These are phyloP conservation scores for Leptobrachium leishanense DNA, from an alignment of 2,113 vertebrate genomes.

Conservation along the genomic window DNA sequence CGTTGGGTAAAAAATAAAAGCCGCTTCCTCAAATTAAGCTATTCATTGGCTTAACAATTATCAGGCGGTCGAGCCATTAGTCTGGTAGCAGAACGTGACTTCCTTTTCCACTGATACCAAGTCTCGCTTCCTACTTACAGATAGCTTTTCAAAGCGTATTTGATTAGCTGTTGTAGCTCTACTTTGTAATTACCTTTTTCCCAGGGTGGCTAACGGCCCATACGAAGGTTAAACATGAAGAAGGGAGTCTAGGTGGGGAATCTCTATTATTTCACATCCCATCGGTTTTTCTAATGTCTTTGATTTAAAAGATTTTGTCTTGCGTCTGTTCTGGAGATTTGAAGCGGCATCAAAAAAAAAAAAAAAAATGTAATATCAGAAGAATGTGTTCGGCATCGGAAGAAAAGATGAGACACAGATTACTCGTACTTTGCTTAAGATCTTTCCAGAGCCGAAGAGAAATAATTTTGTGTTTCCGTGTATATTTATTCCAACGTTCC, in stretches of 20 bases:
- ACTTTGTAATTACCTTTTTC: conserved; percentile 42
- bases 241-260: conserved; percentile 21
- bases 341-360: conserved; percentile 4
- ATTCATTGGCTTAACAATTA: conserved; percentile 32
- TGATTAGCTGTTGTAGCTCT: conserved; percentile 35
- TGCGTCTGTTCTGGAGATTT: conserved; percentile 6
- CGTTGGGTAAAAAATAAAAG: not conserved
- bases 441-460: not conserved
- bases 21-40: conserved; percentile 8
- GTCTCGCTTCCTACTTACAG: conserved; percentile 25
- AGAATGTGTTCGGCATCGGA: conserved; percentile 10
- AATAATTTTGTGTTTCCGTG: not conserved
- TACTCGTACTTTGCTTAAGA: not conserved
- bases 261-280: conserved; percentile 40
- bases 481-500: not conserved
- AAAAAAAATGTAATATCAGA: conserved; percentile 1
- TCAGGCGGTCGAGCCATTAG: conserved; percentile 27
- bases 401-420: conserved; percentile 1
- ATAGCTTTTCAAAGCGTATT: conserved; percentile 36
- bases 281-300: conserved; percentile 41
- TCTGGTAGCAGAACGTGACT: conserved; percentile 9
- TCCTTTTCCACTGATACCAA: not conserved
- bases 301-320: conserved; percentile 33
- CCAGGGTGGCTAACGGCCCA: conserved; percentile 41
- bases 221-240: conserved; percentile 41